Conservation (phyloP, 1,140 invertebrate species). For the Apis laboriosa region DNA sequence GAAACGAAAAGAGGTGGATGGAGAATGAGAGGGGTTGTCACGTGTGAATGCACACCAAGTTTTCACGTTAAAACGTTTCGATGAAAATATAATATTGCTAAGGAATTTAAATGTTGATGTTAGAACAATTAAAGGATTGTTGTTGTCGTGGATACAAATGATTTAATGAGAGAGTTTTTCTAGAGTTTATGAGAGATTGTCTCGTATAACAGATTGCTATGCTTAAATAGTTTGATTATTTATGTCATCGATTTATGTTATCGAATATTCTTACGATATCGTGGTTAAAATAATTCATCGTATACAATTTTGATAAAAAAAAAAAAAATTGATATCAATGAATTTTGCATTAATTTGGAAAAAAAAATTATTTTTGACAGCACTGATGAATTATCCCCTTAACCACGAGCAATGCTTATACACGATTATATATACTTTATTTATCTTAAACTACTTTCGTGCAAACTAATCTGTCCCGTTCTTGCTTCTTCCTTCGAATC, state of each 20-base stretch:
- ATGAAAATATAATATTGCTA: neutral
- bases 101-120: neutral
- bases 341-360: too few species aligned
- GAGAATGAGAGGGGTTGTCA: too few species aligned
- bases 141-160: conserved; percentile 27
- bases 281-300: conserved; percentile 38
- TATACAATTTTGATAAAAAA: neutral
- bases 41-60: neutral
- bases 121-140: too few species aligned
- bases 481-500: neutral
- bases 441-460: conserved; percentile 22
- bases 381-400: conserved; percentile 31
- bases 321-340: too few species aligned
- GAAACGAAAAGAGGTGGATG: neutral
- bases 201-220: neutral
- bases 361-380: too few species aligned
- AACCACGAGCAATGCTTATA: neutral
- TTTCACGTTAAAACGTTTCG: conserved; percentile 13
- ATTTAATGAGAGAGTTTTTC: conserved; percentile 11
- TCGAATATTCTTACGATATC: neutral
- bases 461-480: conserved; percentile 22
- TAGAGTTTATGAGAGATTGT: neutral
- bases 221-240: neutral
- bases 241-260: neutral
- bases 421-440: neutral